Evolutionary conservation across 2,797 vertebrate species (phyloP), one percentile per base, ranked within the genome.

Genomic region (Sebastes kiyomatsui): DNA sequence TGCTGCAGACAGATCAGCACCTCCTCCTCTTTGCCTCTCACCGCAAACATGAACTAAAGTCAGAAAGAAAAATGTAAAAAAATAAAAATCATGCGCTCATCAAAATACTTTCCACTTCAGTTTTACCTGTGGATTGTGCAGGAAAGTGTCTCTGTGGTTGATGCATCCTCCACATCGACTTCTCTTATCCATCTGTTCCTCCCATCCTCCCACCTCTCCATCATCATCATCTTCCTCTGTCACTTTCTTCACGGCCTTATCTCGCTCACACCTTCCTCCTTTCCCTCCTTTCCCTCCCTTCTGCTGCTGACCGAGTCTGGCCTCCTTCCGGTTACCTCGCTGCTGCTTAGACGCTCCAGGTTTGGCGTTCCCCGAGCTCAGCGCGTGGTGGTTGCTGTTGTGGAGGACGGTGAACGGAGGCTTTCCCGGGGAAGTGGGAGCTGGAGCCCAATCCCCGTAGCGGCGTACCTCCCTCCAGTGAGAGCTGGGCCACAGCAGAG

Each of bases 121-220:
- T 7, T 59, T 56, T 87, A 96, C 96, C 96, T 97, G 96, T 23
- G 96, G 96, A 75, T 97, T 97, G 91, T 95, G 90, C 61, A 97
- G 92, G 90, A 97, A 97, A 4, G 96, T 96, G 59, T 96, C 94
- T 82, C 91, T 93, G 82, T 97, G 93, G 89, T 97, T 97, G 82
- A 96, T 95, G 79, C 96, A 97, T 27, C 96, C 96, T 25, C 96
- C 96, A 77, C 96, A 96, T 25, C 95, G 93, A 89, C 96, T 96
- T 83, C 88, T 96, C 77, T 89, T 94, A 49, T 96, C 94, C 79
- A 82, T 67, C 72, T 94, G 90, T 5, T 46, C 84, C 33, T 88
- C 86, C 94, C 91, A 93, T 5, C 55, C 72, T 71, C 79, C 86
- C 28, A 14, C 20, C 13, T 80, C 76, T n/a, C 64, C 61, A 5